Evolutionary conservation across 30 jellyfish, hydroid and myxozoan species (phyloP).

Genomic region (Hydractinia echinata): DNA sequence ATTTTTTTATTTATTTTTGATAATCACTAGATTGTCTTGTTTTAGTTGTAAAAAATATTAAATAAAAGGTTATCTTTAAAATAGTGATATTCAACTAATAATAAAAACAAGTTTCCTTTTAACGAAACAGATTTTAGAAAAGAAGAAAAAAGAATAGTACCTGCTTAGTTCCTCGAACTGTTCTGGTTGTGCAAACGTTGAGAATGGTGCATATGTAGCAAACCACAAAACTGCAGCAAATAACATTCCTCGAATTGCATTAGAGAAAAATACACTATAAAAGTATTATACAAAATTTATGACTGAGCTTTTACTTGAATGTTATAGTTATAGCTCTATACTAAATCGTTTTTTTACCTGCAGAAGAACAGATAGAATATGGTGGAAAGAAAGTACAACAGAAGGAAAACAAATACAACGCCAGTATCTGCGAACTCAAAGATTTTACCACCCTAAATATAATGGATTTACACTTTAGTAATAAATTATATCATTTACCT

Average conservation of each 20-base stretch:
- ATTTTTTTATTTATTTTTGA: too few species aligned
- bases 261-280: constrained; percentile 77
- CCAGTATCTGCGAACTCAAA: constrained; percentile 53
- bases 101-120: too few species aligned
- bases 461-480: background rate
- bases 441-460: constrained; percentile 63
- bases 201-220: constrained; percentile 70
- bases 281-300: background rate
- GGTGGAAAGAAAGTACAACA: constrained; percentile 48
- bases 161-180: constrained; percentile 31
- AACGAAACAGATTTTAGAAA: too few species aligned
- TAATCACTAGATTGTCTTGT: too few species aligned
- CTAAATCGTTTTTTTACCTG: constrained; percentile 41
- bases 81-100: too few species aligned
- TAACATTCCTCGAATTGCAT: constrained; percentile 85
- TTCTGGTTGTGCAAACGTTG: constrained; percentile 44
- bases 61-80: too few species aligned
- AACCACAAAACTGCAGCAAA: constrained; percentile 94
- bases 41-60: too few species aligned
- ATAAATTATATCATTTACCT: background rate
- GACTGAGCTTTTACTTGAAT: too few species aligned
- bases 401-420: constrained; percentile 48
- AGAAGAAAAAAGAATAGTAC: background rate
- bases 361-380: constrained; percentile 61
- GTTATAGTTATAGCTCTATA: background rate